phyloP scores from a whole-genome alignment of 2,888 invertebrate species.

The Agriopis leucophaearia region DNA sequence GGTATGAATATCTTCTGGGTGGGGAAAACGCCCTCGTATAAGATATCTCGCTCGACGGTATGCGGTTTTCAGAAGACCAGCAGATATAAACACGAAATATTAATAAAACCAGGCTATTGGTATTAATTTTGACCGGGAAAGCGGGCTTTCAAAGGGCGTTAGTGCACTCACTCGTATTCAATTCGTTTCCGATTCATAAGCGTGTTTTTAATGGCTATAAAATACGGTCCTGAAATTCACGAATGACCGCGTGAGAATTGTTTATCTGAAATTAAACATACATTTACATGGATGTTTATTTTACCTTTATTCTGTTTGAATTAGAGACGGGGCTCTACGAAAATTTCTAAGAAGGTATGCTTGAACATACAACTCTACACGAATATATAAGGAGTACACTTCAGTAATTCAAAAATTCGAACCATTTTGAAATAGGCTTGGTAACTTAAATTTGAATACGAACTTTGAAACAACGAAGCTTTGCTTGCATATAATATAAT shows the following conservation, averaged over 20 bases:
- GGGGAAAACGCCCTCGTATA: constrained; percentile 49
- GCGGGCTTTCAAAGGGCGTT: constrained; percentile 21
- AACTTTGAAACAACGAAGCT: constrained; percentile 6
- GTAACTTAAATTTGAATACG: background rate
- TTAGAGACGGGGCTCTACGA: background rate
- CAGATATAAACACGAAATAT: constrained; percentile 53
- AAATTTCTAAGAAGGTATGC: background rate
- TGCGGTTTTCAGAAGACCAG: constrained; percentile 42
- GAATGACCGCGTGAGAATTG: constrained; percentile 13
- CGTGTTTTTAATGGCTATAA: constrained; percentile 23
- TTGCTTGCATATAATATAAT: constrained; percentile 16
- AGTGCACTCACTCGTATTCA: constrained; percentile 22
- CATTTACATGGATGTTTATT: constrained; percentile 1
- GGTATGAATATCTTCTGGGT: constrained; percentile 61
- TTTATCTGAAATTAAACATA: constrained; percentile 11
- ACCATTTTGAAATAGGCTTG: background rate
- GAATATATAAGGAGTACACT: background rate
- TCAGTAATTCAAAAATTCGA: background rate
- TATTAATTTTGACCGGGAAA: constrained; percentile 16
- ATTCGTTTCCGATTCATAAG: constrained; percentile 26
- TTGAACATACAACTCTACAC: background rate
- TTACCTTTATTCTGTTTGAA: background rate
- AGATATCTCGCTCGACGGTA: constrained; percentile 47
- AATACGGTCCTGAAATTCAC: constrained; percentile 12
- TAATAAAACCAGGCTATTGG: constrained; percentile 42